Evolutionary conservation across 2,888 invertebrate genomes (phyloP), one percentile per base, ranked within the genome.

Genomic region (Eledona agricola): DNA sequence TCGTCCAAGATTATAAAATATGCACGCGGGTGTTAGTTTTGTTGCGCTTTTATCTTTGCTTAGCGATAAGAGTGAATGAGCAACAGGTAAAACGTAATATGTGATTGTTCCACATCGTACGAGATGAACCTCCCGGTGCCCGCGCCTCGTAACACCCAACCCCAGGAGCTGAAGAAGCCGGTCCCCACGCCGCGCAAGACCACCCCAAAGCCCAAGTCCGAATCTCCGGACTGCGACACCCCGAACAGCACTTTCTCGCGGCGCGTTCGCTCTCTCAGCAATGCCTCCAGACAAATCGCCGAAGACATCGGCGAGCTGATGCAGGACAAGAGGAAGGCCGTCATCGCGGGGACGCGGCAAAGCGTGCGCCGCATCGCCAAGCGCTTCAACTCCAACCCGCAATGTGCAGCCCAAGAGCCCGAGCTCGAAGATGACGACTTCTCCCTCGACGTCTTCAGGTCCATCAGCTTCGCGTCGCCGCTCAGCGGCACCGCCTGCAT

Each of bases 301-400:
- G 83, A 79, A 58, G 83, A 83, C 64, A 79, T 83, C 9, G 80
- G 81, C 1, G 76, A 76, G 15, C 80, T 80, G 73, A 80, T 83
- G 0, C 72, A 80, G 67, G 76, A 81, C 67, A 79, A 78, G 60
- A 79, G 79, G 43, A 84, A 82, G 58, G 84, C 85, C 25, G 82
- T 86, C 1, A 82, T 86, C 38, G 85, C 85, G 66, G 80, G 83
- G 42, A 87, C 86, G 0, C 79, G 81, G 60, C 79, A 72, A 73
- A 78, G 73, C 72, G 72, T 77, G 3, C 64, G 76, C 20, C 71
- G 66, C 58, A 65, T 76, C 22, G 72, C 74, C 2, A 67, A 70
- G 53, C 60, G 71, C 19, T 76, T 77, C 58, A 71, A 67, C 58
- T 66, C 65, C 4, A 51, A 51, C 38, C 63, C 64, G 12, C 16